These are phyloP conservation scores for Ennomos fuscantarius DNA, from an alignment of 2,888 invertebrate species.

Conservation along the genomic window DNA sequence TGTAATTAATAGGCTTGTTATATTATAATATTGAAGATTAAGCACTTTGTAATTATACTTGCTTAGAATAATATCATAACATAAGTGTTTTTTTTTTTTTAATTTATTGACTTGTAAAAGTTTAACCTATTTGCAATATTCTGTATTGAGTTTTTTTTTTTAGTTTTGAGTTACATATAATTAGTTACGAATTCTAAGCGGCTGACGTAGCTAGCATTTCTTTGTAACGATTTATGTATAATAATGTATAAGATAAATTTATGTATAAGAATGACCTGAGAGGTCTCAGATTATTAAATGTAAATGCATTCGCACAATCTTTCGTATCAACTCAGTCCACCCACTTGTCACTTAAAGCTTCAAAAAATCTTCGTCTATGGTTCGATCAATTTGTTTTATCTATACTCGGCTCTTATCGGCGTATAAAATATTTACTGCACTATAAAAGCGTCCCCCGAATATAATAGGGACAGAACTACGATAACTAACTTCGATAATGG, in stretches of 20 bases:
- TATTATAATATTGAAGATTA: no score
- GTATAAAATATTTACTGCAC: conserved; percentile 82
- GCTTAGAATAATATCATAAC: no score
- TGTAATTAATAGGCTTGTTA: no score
- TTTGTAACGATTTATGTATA: conserved; percentile 10
- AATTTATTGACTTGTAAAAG: no score
- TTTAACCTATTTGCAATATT: no score
- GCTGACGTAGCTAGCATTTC: conserved; percentile 23
- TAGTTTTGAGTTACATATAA: no score
- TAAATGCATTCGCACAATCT: conserved; percentile 72
- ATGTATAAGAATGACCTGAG: conserved; percentile 37
- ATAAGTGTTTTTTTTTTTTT: no score
- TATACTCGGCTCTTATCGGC: conserved; percentile 69
- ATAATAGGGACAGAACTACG: conserved; percentile 76
- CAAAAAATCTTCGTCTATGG: conserved; percentile 61
- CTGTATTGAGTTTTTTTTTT: no score
- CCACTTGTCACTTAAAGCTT: conserved; percentile 73
- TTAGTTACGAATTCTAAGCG: conserved; percentile 18
- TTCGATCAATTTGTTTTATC: conserved; percentile 82
- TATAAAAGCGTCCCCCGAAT: conserved; percentile 74
- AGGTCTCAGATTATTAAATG: conserved; percentile 68
- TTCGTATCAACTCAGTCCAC: conserved; percentile 74
- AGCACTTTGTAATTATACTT: no score
- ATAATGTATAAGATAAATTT: no score
- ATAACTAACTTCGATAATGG: conserved; percentile 55